Conservation (phyloP, 2,113 vertebrate species). For the Murina feae region DNA sequence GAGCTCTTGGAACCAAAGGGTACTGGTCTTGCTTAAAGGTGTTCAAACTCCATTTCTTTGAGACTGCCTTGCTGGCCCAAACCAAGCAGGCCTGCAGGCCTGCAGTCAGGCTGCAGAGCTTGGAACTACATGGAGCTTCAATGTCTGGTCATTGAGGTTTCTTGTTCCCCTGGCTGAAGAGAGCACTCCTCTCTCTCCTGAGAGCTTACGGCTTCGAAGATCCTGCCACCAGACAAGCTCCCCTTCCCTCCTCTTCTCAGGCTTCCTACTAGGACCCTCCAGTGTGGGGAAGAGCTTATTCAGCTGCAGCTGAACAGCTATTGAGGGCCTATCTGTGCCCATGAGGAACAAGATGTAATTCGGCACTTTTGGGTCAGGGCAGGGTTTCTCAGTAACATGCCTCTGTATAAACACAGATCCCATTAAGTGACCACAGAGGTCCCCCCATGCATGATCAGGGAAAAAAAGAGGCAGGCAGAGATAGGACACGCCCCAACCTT, state of each 20-base stretch:
- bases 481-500: neutral
- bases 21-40: neutral
- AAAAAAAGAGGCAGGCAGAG: neutral
- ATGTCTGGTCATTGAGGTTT: neutral
- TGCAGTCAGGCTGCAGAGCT: neutral
- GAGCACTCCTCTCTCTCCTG: neutral
- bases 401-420: neutral
- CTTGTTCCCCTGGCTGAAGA: neutral
- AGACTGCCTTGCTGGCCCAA: neutral
- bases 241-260: neutral
- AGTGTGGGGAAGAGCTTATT: neutral
- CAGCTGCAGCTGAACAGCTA: neutral
- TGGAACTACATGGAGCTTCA: neutral
- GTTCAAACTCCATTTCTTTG: neutral
- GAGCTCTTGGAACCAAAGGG: neutral
- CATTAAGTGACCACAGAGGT: neutral
- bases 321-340: too few species aligned
- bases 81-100: neutral
- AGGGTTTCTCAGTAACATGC: neutral
- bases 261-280: too few species aligned
- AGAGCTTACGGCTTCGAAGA: neutral
- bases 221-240: neutral
- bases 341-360: neutral
- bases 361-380: neutral
- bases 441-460: neutral